Conservation (phyloP, 2,888 invertebrate genomes). For the Ophion ellenae region DNA sequence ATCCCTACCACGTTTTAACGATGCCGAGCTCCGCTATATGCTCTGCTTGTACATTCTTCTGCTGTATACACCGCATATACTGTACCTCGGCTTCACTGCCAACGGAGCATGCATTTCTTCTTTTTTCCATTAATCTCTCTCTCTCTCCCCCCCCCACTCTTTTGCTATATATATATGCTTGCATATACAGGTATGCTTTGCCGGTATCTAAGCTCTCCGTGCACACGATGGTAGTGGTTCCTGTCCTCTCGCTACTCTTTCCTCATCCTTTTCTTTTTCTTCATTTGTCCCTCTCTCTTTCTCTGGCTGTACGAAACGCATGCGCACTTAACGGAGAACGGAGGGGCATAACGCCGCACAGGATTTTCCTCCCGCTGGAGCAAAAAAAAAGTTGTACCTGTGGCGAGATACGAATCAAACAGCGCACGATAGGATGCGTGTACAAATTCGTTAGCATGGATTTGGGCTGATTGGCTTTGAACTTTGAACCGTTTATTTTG, state of each 20-base stretch:
- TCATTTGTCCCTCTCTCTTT: slow-evolving; percentile 11
- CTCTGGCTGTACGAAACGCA: slow-evolving; percentile 26
- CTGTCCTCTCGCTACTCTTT: slow-evolving; percentile 57
- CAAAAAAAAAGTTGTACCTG: slow-evolving; percentile 5
- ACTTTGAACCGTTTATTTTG: neutral
- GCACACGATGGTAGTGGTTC: slow-evolving; percentile 17
- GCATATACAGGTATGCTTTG: neutral
- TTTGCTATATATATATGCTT: slow-evolving; percentile 5
- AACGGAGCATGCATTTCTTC: slow-evolving; percentile 65
- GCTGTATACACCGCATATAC: slow-evolving; percentile 50
- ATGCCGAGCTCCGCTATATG: slow-evolving; percentile 59
- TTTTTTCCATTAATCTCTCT: slow-evolving; percentile 41
- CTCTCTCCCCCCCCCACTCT: neutral
- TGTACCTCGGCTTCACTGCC: slow-evolving; percentile 55
- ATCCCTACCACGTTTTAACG: slow-evolving; percentile 25
- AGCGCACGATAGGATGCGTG: neutral
- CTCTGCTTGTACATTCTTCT: slow-evolving; percentile 49
- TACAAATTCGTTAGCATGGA: neutral
- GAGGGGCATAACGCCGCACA: slow-evolving; percentile 3
- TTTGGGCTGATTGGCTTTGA: neutral
- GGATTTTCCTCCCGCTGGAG: slow-evolving; percentile 12
- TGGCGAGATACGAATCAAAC: neutral
- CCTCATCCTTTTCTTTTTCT: slow-evolving; percentile 29
- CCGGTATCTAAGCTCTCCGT: slow-evolving; percentile 28
- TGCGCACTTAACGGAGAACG: slow-evolving; percentile 51